Evolutionary conservation across 2,113 vertebrate genomes (phyloP), one percentile per base, ranked within the genome.

Genomic region (Erpornis zantholeuca): DNA sequence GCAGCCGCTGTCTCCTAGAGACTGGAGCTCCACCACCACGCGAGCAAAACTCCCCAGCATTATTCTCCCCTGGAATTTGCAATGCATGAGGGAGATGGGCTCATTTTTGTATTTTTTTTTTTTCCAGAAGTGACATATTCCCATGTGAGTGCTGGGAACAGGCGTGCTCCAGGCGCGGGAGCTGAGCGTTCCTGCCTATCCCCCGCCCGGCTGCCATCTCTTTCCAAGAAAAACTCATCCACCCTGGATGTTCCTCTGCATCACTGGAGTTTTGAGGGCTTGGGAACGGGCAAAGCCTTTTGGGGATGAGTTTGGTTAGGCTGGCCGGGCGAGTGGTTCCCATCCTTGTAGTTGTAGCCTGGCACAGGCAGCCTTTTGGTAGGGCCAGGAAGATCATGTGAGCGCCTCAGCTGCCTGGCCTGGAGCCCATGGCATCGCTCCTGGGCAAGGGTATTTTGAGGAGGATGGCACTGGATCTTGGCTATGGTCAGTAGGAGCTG

Each of bases 1-100:
- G 90, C 93, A 95, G 94, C 78, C 1, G 24, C 95, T 65, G 94
- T 95, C 77, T 95, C 95, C 93, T 95, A 94, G 93, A 97, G 84
- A 94, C 94, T 94, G 47, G 88, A 90, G 93, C 79, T 88, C 82
- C 53, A 79, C 60, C 57, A 60, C 76, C 16, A 17, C 16, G 0
- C 9, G 10, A 69, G 54, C 78, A 73, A 70, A 93, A 76, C 82
- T 92, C 93, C 92, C 49, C 47, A 52, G 61, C 31, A 12, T 95
- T 92, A 93, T 95, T 95, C 79, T 88, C 86, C 40, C 47, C 40
- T 78, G 53, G 49, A 88, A 96, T 96, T 93, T 95, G 90, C 94
- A 90, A 90, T 90, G 90, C 92, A 90, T 96, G 89, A 95, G 85
- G 61, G 75, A 93, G 82, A 82, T 95, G 40, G 78, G 76, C 49